Base-by-base conservation (phyloP, 1,140 invertebrate genomes). In the Hylaeus volcanicus region DNA sequence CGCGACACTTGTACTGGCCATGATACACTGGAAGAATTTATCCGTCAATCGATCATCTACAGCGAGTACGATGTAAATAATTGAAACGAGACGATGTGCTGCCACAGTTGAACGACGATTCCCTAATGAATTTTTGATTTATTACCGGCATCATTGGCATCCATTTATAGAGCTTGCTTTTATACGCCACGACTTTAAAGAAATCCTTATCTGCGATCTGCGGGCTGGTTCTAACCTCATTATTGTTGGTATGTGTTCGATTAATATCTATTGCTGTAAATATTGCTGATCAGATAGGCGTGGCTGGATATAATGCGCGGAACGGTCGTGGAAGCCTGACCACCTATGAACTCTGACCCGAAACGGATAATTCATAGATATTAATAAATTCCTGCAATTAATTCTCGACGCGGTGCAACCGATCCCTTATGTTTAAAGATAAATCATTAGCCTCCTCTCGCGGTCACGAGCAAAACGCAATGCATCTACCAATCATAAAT, bases 291-390 rank as follows among this genome's bases (percentile, higher is more conserved):
- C 74, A 56, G 83, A 81, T 81, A 85, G 83, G 83, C 58, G 84
- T 85, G 84, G 78, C 41, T 15, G 63, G 51, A 39, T 55, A 74
- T 63, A 43, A 83, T 56, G 9, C 66, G 11, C 45, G 58, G 60
- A 37, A 66, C 51, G 43, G 61, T 68, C 45, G 69, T 80, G 77
- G 82, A 75, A 84, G 63, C 74, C 76, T 26, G 60, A 58, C 45
- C 84, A 80, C 76, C 63, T 68, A 72, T 55, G 81, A 89, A 89
- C 85, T 78, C 83, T 88, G 83, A 89, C 85, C 85, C 83, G 77
- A 82, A 87, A 76, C 83, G 87, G 74, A 88, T 79, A 73, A 79
- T 79, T 79, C 70, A 79, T 79, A 79, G 77, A 79, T 79, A 79
- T 79, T 79, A 79, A 79, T 79, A 79, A 74, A 79, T 79, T 74